Conservation (phyloP, 2,888 invertebrate species). For the Pteria penguin region DNA sequence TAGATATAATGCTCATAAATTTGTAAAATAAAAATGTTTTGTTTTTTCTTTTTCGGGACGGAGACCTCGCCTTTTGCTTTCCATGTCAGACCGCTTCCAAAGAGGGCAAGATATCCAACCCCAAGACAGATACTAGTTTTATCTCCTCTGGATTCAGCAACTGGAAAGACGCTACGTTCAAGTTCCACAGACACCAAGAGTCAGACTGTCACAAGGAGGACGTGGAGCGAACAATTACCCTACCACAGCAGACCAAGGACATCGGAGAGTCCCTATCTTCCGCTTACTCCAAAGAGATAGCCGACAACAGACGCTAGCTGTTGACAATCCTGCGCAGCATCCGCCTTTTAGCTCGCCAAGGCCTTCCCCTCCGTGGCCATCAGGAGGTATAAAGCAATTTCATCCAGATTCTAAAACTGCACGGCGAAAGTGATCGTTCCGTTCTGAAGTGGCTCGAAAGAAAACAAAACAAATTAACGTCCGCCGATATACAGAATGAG, state of each 20-base stretch:
- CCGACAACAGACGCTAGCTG: conserved; percentile 38
- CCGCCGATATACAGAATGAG: conserved; percentile 55
- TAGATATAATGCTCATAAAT: too few species aligned
- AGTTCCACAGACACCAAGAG: conserved; percentile 39
- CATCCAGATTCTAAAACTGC: too few species aligned
- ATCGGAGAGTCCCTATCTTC: too few species aligned
- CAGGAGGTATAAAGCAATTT: conserved; percentile 37
- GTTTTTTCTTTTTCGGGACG: neutral
- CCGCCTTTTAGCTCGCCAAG: conserved; percentile 48
- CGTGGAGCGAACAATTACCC: too few species aligned
- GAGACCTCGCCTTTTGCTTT: neutral
- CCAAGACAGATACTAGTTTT: conserved; percentile 44
- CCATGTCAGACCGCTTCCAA: neutral
- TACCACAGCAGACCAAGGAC: too few species aligned
- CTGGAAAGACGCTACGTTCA: conserved; percentile 49
- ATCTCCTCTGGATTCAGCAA: conserved; percentile 44
- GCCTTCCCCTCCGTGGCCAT: conserved; percentile 47
- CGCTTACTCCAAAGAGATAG: too few species aligned
- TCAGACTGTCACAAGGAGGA: too few species aligned
- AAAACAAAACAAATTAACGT: conserved; percentile 50
- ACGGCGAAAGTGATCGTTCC: conserved; percentile 32
- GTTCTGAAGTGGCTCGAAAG: too few species aligned
- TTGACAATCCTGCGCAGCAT: conserved; percentile 45
- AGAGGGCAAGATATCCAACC: conserved; percentile 22
- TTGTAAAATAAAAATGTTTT: too few species aligned